Base-by-base conservation (phyloP, 2,888 invertebrate genomes). In the Sesia apiformis region DNA sequence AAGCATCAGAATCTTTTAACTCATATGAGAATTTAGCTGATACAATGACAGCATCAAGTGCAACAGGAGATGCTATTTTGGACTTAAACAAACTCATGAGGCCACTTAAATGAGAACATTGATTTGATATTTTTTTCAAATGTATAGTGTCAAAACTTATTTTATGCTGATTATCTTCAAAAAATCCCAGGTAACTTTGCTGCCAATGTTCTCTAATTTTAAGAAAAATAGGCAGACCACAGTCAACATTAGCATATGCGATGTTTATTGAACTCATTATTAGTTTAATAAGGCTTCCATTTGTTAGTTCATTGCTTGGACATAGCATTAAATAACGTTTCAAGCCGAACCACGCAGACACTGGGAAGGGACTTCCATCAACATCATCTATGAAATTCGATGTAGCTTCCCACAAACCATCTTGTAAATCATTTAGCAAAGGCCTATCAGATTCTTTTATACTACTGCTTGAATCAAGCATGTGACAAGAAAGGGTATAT, bases 61-160 rank as follows among this genome's bases (percentile, higher is more conserved):
- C 89, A 51, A 87, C 78, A 23, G 91, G 92, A 49, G 91, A 91
- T n/a, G 94, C 92, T 72, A 95, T 92, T 91, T 96, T 98, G 39
- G 95, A 94, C 83, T 97, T 97, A 76, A 99, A 98, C 59, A 98
- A 85, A 66, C 95, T 93, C 46, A 97, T 84, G 52, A 98, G 90
- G 56, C 95, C 95, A 58, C 93, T 94, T 0, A 99, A 91, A 82
- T 97, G 95, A 64, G 93, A 93, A 70, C 95, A 97, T 66, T 96
- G 94, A 39, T 92, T 90, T 1, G 97, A 96, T 55, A 94, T 92
- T 63, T 93, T 91, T 72, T 94, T 94, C 58, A 98, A 88, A 75
- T 97, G 95, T 52, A 97, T 94, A 90, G 97, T 96, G 73, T 98
- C 96, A 80, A 96, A 97, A 72, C 94, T 94, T n/a, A 95, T 93